Conservation (phyloP, 2,888 invertebrate species). For the Chrysolina oricalcia region DNA sequence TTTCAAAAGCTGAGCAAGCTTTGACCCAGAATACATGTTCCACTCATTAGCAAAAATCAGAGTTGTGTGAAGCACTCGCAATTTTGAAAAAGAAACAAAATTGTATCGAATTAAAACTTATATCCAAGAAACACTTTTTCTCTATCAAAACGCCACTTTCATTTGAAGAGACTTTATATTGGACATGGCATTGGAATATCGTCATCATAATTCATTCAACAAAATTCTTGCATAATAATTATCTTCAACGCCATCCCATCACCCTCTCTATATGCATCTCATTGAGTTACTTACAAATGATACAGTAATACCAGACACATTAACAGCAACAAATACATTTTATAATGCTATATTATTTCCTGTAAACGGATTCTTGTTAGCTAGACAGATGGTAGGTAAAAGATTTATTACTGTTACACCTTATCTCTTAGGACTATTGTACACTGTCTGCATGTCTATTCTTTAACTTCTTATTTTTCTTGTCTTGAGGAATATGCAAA, state of each 20-base stretch:
- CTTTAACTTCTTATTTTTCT: slow-evolving; percentile 32
- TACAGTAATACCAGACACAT: slow-evolving; percentile 28
- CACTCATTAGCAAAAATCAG: too few species aligned
- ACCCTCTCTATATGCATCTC: neutral
- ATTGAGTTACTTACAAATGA: slow-evolving; percentile 23
- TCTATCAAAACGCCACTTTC: too few species aligned
- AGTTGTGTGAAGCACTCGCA: too few species aligned
- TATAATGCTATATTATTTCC: slow-evolving; percentile 42
- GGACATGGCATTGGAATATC: neutral
- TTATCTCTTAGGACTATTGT: slow-evolving; percentile 44
- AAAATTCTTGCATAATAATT: neutral
- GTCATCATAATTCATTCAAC: neutral
- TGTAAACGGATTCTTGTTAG: slow-evolving; percentile 47
- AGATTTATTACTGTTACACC: slow-evolving; percentile 51
- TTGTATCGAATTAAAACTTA: too few species aligned
- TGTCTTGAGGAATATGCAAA: slow-evolving; percentile 21
- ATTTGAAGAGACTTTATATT: too few species aligned
- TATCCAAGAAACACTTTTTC: too few species aligned
- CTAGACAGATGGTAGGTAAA: slow-evolving; percentile 46
- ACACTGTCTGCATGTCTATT: slow-evolving; percentile 33
- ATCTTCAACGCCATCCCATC: neutral
- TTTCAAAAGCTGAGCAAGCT: too few species aligned
- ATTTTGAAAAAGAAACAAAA: too few species aligned
- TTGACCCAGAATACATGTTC: too few species aligned
- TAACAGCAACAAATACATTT: slow-evolving; percentile 41